Base-by-base conservation (phyloP, 2,888 invertebrate genomes). In the Chromoteleia sp. region DNA sequence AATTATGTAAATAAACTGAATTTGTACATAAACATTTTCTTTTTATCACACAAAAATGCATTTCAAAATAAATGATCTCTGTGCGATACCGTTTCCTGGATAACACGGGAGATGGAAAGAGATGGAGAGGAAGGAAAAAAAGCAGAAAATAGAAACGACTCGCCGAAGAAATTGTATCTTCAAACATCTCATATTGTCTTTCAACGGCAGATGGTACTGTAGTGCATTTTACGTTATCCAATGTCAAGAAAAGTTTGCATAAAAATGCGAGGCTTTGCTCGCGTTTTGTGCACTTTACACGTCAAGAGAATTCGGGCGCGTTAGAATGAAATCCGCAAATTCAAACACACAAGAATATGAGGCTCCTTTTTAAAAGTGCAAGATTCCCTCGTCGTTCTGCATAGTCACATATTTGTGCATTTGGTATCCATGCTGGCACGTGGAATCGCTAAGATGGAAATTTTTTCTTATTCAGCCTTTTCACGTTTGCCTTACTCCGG, bases 181-280 rank as follows among this genome's bases (percentile, higher is more conserved):
- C 68, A 79, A 71, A 78, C 71, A 59, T 67, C 54, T 45, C 59
- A 67, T 79, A 79, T 79, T 73, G 78, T 79, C 78, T 79, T 71
- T 79, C 78, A 79, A 67, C 67, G 33, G 78, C 67, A 65, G 73
- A 67, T 67, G 73, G 59, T 73, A 54, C 59, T 59, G 78, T 61
- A 73, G 59, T 73, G 73, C 67, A 70, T 70, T 70, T 77, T 39
- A 63, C 48, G 43, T 63, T 65, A 73, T 54, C 73, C 59, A 79
- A 67, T 79, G 78, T 79, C 78, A 79, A 73, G 73, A 79, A 79
- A 79, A 59, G 59, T 79, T 73, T 79, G 78, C 78, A 79, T 73
- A 77, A 77, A 75, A 77, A 77, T 77, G 70, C 15, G 63, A 29
- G 15, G 63, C 54, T 70, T 56, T 71, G 48, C 65, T 71, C 41